These are phyloP conservation scores for Parnassius smintheus DNA, from an alignment of 2,888 invertebrate species.

Conservation along the genomic window DNA sequence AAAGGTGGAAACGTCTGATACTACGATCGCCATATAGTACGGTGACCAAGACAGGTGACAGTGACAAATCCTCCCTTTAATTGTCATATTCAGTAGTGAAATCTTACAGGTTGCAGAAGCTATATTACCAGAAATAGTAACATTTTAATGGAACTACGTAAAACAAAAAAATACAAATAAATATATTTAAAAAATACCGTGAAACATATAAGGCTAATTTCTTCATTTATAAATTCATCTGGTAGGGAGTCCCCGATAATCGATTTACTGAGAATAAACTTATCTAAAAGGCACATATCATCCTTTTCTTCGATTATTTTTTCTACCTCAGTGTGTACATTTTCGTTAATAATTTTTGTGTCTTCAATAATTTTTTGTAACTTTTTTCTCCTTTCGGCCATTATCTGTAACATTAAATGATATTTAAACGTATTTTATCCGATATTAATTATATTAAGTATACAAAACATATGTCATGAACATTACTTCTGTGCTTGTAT, in stretches of 20 bases:
- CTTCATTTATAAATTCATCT: constrained; percentile 42
- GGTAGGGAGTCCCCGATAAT: constrained; percentile 37
- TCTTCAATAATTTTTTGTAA: constrained; percentile 36
- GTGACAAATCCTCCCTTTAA: too few relatives aligned
- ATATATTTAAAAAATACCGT: constrained; percentile 34
- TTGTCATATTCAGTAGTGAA: too few relatives aligned
- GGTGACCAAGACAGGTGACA: too few relatives aligned
- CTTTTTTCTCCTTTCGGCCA: constrained; percentile 35
- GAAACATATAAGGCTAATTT: constrained; percentile 41
- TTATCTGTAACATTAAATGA: constrained; percentile 33
- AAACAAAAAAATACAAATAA: too few relatives aligned
- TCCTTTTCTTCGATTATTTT: constrained; percentile 33
- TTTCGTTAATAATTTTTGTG: constrained; percentile 38
- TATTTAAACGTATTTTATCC: not conserved
- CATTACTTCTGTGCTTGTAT: constrained; percentile 37
- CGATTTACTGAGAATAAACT: constrained; percentile 38
- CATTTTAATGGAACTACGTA: too few relatives aligned
- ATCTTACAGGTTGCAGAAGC: too few relatives aligned
- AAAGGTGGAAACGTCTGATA: too few relatives aligned
- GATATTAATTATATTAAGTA: not conserved
- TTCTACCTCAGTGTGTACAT: constrained; percentile 31
- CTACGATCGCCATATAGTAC: too few relatives aligned
- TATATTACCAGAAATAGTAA: too few relatives aligned
- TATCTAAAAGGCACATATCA: constrained; percentile 39
- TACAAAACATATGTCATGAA: constrained; percentile 5